Conservation (phyloP, 2,113 vertebrate genomes). For the Dasyornis broadbenti region DNA sequence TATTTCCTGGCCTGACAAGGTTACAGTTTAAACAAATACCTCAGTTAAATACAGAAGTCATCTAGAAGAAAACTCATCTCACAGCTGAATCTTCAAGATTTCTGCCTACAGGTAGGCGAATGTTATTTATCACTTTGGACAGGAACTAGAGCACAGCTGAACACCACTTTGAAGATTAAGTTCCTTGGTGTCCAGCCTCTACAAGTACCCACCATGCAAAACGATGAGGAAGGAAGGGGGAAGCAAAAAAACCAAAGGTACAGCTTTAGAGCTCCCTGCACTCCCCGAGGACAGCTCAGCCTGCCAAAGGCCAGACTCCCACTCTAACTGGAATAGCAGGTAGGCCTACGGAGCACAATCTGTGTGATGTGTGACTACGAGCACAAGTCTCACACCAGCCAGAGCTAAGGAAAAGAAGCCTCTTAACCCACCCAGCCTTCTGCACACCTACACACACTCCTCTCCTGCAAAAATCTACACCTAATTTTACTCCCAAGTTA, state of each 20-base stretch:
- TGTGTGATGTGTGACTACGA: fast-evolving
- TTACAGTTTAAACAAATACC: not conserved
- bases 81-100: not conserved
- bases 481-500: not conserved
- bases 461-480: not conserved
- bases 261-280: not conserved
- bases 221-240: not conserved
- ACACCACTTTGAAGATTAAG: not conserved
- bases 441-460: not conserved
- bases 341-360: not conserved
- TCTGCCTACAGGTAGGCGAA: not conserved
- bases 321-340: not conserved
- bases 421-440: not conserved
- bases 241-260: not conserved
- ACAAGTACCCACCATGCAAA: not conserved
- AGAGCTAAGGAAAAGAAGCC: not conserved
- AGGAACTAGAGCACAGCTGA: not conserved
- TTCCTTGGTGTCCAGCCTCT: not conserved
- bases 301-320: not conserved
- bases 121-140: not conserved
- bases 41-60: not conserved
- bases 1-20: not conserved
- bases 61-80: not conserved
- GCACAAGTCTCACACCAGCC: not conserved
- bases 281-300: not conserved